Evolutionary conservation across 2,113 vertebrate species (phyloP), one percentile per base, ranked within the genome.

Genomic region (Clarias gariepinus): DNA sequence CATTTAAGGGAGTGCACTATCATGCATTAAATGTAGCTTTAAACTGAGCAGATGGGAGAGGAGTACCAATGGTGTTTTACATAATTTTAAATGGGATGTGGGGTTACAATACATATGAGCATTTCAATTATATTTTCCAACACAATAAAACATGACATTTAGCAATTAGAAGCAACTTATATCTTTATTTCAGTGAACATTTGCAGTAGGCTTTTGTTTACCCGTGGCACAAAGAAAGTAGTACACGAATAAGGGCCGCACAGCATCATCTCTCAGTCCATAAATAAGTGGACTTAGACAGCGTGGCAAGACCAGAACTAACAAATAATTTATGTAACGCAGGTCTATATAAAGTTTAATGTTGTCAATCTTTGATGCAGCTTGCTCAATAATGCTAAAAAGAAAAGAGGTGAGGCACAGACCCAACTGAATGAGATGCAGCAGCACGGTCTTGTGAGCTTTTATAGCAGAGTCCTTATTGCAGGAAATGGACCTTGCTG

Each of bases 231-330:
- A 15, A 79, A 36, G 16, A 3, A 82, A 64, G 13, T 88, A 83
- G 15, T 85, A 60, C 71, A 83, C 77, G 19, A 92, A 90, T 53
- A 90, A 63, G 0, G 85, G 83, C 18, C 82, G 47, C 18, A 91
- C 16, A 0, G 81, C 66, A 16, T 89, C 84, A 18, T 91, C 91
- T 74, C 91, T 91, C 55, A 91, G 84, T 21, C 90, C 91, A 21
- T 92, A 92, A n/a, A 91, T 91, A 11, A 91, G 84, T 36, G 88
- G 87, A 33, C 88, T 92, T 55, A 92, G 57, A 16, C 85, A 89
- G 19, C 89, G 85, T 1, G 89, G 90, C 4, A 90, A 18, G 28
- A 92, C 82, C 69, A 92, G 16, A 11, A 90, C 53, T 47, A 88
- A 60, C 10, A 90, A 52, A 68, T 74, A 89, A 63, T 55, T 90